phyloP scores from a whole-genome alignment of 2,797 vertebrate species.

The Urosaurus nigricauda region DNA sequence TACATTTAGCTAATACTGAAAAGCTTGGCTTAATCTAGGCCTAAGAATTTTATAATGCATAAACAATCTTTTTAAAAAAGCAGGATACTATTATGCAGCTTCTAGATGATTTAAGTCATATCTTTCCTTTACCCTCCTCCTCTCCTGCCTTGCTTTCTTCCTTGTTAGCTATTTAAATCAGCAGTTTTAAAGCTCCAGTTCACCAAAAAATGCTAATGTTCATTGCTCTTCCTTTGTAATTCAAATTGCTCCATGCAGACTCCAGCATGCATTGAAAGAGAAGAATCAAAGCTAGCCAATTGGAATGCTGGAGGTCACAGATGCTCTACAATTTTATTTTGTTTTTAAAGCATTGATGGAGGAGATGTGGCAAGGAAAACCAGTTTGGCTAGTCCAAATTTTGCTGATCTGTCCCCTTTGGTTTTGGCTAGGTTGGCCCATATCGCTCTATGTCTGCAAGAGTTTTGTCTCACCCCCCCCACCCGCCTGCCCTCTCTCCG shows the following conservation, averaged over 20 bases:
- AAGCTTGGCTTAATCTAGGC: conserved; percentile 72
- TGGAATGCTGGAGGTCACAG: conserved; percentile 62
- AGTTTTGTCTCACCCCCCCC: conserved; percentile 25
- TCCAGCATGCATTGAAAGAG: conserved; percentile 68
- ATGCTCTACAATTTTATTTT: conserved; percentile 50
- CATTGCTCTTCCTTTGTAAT: conserved; percentile 60
- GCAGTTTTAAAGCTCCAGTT: conserved; percentile 69
- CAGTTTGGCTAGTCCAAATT: conserved; percentile 41
- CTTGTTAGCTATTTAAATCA: conserved; percentile 61
- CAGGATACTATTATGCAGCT: conserved; percentile 63
- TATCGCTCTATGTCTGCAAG: conserved; percentile 62
- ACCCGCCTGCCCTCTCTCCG: background rate
- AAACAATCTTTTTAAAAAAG: conserved; percentile 59
- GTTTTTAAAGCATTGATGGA: conserved; percentile 37
- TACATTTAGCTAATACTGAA: conserved; percentile 70
- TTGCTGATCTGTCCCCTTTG: conserved; percentile 5
- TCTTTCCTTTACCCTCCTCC: conserved; percentile 6
- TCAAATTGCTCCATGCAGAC: conserved; percentile 66
- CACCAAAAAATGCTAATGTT: conserved; percentile 47
- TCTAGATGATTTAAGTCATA: conserved; percentile 66
- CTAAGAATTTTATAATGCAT: conserved; percentile 72
- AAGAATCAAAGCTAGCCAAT: conserved; percentile 58
- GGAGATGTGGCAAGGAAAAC: conserved; percentile 28
- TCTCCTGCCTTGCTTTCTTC: conserved; percentile 42
- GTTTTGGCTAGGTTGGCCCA: conserved; percentile 46